These are phyloP conservation scores for Dicentrarchus labrax DNA, from an alignment of 2,113 vertebrate genomes.

Conservation along the genomic window DNA sequence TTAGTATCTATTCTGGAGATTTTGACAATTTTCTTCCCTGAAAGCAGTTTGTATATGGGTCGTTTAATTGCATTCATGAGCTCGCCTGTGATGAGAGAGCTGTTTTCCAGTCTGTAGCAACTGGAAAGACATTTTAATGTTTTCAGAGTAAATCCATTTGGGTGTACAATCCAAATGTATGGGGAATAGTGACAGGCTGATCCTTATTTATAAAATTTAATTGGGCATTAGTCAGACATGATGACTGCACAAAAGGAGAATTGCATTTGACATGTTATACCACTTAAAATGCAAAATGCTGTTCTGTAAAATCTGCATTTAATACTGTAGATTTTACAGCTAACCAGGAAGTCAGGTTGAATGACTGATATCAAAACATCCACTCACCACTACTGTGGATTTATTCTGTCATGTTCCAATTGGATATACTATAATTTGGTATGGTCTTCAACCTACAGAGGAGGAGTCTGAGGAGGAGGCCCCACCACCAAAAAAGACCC, in stretches of 20 bases:
- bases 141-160: not conserved
- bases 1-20: too few relatives aligned
- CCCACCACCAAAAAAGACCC: conserved; percentile 74
- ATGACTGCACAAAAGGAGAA: too few relatives aligned
- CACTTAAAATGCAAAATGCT: not conserved
- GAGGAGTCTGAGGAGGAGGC: conserved; percentile 84
- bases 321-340: not conserved
- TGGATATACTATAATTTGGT: not conserved
- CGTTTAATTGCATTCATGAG: not conserved
- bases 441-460: conserved; percentile 30
- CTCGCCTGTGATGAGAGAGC: not conserved
- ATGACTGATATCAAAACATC: not conserved
- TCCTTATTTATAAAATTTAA: not conserved
- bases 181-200: not conserved
- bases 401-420: not conserved
- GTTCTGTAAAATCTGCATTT: not conserved
- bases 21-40: too few relatives aligned
- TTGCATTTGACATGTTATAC: not conserved
- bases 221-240: not conserved
- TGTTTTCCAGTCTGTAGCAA: not conserved
- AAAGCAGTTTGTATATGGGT: too few relatives aligned
- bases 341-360: not conserved
- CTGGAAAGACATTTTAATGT: not conserved
- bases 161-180: not conserved
- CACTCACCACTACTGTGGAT: not conserved